These are phyloP conservation scores for Heteromormyrus szaboi DNA, from an alignment of 2,797 vertebrate species.

Conservation along the genomic window DNA sequence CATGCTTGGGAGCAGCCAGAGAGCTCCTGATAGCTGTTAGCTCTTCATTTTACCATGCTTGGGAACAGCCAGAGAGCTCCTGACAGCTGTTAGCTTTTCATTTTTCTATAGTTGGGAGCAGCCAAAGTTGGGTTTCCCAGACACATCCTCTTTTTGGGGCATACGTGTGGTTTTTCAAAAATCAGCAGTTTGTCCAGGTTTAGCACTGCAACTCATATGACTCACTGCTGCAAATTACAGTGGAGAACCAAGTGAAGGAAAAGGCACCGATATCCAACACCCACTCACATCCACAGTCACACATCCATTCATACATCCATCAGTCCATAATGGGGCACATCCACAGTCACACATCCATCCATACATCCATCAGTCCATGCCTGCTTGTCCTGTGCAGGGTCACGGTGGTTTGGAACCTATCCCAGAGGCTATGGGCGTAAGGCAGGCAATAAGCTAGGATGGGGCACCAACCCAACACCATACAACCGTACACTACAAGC, in stretches of 20 bases:
- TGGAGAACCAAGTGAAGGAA: not conserved
- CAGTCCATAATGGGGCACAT: too few species aligned
- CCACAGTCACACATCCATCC: not conserved
- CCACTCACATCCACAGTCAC: not conserved
- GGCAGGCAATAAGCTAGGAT: not conserved
- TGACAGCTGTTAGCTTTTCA: not conserved
- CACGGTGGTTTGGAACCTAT: not conserved
- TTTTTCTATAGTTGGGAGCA: not conserved
- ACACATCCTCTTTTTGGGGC: not conserved
- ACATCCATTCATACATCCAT: not conserved
- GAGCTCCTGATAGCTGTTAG: too few species aligned
- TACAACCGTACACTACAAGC: not conserved
- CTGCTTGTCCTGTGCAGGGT: not conserved
- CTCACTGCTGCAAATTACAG: not conserved
- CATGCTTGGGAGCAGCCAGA: too few species aligned
- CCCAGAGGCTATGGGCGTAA: not conserved
- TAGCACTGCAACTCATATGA: not conserved
- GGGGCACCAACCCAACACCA: not conserved
- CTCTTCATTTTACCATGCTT: too few species aligned
- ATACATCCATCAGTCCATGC: not conserved
- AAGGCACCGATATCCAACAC: not conserved
- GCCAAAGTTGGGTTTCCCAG: not conserved
- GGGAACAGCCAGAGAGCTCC: too few species aligned
- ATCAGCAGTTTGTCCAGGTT: not conserved
- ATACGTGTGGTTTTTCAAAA: not conserved